Evolutionary conservation across 2,797 vertebrate genomes (phyloP).

Genomic region (Esox lucius): DNA sequence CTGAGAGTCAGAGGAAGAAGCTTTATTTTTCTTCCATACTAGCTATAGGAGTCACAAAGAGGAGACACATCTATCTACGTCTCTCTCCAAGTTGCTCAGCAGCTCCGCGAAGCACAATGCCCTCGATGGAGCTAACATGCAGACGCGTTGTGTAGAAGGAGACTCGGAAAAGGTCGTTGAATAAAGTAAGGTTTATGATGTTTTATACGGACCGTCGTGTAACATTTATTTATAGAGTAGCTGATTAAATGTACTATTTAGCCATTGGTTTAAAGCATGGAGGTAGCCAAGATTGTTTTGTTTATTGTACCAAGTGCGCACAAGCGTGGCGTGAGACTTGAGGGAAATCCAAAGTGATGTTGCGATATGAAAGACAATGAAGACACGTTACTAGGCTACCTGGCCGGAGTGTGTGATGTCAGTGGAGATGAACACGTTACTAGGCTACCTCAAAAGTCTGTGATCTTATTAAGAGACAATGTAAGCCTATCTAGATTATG

Average conservation of each 20-base stretch:
- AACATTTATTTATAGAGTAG: not conserved
- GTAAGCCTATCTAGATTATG: not conserved
- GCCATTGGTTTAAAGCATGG: not conserved
- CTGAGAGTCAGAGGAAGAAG: not conserved
- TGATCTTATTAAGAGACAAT: not conserved
- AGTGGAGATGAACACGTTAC: too few species aligned
- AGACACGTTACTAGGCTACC: not conserved
- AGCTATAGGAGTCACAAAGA: slow-evolving; percentile 29
- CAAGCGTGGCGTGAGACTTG: not conserved
- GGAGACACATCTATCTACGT: slow-evolving; percentile 9
- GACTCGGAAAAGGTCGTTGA: slow-evolving; percentile 16
- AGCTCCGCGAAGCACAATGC: slow-evolving; percentile 7
- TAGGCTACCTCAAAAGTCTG: too few species aligned
- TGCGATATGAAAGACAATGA: not conserved
- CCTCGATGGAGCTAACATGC: slow-evolving; percentile 26
- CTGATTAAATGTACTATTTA: too few species aligned
- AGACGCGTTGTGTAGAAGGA: slow-evolving; percentile 18
- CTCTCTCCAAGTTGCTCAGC: slow-evolving; percentile 21
- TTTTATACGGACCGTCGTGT: not conserved
- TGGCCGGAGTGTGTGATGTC: not conserved
- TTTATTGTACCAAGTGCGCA: not conserved
- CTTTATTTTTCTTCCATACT: slow-evolving; percentile 13
- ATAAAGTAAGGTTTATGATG: slow-evolving; percentile 35
- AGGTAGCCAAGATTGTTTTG: not conserved
- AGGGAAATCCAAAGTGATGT: not conserved